These are phyloP conservation scores for Idris sp. DNA, from an alignment of 1,140 invertebrate genomes.

Conservation along the genomic window DNA sequence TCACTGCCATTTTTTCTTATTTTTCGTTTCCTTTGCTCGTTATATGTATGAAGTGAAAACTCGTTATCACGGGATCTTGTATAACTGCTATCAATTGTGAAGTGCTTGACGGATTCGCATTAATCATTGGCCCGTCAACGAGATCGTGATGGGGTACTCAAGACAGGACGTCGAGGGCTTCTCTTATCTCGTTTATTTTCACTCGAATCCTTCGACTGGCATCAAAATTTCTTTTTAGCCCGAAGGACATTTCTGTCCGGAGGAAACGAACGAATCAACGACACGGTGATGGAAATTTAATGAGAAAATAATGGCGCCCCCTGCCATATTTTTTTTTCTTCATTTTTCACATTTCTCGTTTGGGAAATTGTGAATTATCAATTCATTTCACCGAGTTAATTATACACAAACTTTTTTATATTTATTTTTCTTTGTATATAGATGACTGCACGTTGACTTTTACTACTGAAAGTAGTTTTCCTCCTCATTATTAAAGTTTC, in stretches of 20 bases:
- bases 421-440: no score
- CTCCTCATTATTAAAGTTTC: no score
- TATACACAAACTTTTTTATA: no score
- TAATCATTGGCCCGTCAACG: conserved; percentile 58
- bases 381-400: conserved; percentile 2
- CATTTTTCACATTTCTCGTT: conserved; percentile 11
- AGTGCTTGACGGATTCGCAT: conserved; percentile 45
- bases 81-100: conserved; percentile 55
- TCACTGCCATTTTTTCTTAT: conserved; percentile 19
- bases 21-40: not conserved
- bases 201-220: conserved; percentile 42
- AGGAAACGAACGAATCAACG: conserved; percentile 27
- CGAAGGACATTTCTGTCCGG: conserved; percentile 29
- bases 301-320: conserved; percentile 47
- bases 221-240: conserved; percentile 48
- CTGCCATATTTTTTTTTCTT: not conserved
- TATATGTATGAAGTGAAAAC: conserved; percentile 33
- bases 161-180: conserved; percentile 29
- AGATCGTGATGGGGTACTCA: conserved; percentile 52
- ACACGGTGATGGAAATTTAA: conserved; percentile 53
- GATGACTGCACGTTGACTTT: no score
- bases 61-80: conserved; percentile 44
- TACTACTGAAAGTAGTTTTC: no score
- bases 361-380: conserved; percentile 15
- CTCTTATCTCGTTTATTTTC: conserved; percentile 59